Conservation (phyloP, 2,113 vertebrate species). For the Pseudolaguvia tuberculata region DNA sequence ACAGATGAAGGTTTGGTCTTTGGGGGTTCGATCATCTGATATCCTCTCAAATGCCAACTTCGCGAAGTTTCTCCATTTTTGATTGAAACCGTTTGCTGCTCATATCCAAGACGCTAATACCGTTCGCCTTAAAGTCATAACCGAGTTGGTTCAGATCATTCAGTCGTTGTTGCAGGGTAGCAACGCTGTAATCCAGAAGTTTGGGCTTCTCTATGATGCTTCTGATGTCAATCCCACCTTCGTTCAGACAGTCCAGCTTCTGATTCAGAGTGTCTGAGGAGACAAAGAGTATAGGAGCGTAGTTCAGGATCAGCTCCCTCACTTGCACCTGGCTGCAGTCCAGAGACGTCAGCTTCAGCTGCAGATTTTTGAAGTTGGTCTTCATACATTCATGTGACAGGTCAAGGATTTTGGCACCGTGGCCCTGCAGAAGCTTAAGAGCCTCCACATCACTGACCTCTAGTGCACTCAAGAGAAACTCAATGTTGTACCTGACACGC, state of each 20-base stretch:
- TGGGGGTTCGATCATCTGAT: not conserved
- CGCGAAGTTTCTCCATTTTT: slow-evolving; percentile 63
- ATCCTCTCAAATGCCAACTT: slow-evolving; percentile 16
- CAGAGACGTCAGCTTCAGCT: slow-evolving; percentile 59
- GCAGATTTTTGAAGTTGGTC: slow-evolving; percentile 62
- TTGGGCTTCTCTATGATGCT: slow-evolving; percentile 64
- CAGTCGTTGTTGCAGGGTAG: slow-evolving; percentile 64
- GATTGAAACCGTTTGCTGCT: slow-evolving; percentile 68
- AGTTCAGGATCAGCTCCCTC: slow-evolving; percentile 58
- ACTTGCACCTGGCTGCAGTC: slow-evolving; percentile 59
- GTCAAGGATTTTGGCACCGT: slow-evolving; percentile 66
- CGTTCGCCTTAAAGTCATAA: slow-evolving; percentile 70
- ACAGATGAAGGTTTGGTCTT: not conserved
- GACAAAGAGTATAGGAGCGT: slow-evolving; percentile 63
- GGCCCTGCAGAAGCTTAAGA: slow-evolving; percentile 63
- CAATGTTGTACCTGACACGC: slow-evolving; percentile 65
- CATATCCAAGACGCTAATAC: slow-evolving; percentile 63
- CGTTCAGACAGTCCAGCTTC: slow-evolving; percentile 71
- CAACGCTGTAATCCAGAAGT: slow-evolving; percentile 67
- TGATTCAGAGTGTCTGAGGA: slow-evolving; percentile 60
- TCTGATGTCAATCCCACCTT: slow-evolving; percentile 62
- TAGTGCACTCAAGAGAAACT: slow-evolving; percentile 62
- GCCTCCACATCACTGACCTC: slow-evolving; percentile 61
- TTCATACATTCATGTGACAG: slow-evolving; percentile 66
- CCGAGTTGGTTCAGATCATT: slow-evolving; percentile 55